Base-by-base conservation (phyloP, 92 coral and sea anemone species). In the Phymanthus crucifer region DNA sequence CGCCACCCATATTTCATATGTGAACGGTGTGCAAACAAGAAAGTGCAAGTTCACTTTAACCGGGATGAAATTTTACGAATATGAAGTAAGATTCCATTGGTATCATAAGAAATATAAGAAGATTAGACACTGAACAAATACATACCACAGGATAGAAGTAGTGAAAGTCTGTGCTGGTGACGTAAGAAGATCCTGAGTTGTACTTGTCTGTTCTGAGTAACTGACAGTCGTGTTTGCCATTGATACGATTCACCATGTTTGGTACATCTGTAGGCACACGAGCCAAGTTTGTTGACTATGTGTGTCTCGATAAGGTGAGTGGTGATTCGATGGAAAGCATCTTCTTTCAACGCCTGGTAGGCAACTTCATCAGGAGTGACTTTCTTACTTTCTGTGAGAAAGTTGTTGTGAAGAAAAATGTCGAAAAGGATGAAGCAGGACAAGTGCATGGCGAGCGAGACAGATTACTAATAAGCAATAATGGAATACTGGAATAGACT, bases 71-170 rank as follows among this genome's bases (percentile, higher is more conserved):
- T n/a, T n/a, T n/a, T n/a, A n/a, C n/a, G n/a, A n/a, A n/a, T n/a
- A n/a, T n/a, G n/a, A 50, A 48, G 5, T 12, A 48, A 50, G 57
- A 50, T n/a, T n/a, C n/a, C n/a, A n/a, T n/a, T n/a, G n/a, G n/a
- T n/a, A n/a, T n/a, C 50, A 45, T 6, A 14, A 45, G 14, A 45
- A 45, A 14, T 6, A 14, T 6, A 45, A 45, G 50, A 45, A 45
- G 50, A 45, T 6, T 6, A 14, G 14, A 45, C 14, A 45, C 14
- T 50, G 11, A 14, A 10, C 8, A 14, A 50, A 14, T 50, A 14
- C 78, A 18, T 14, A 76, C 80, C 50, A 70, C 52, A 19, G 71
- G 27, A 11, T 33, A 58, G 35, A 66, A 66, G 71, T 66, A 66
- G 16, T 66, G 71, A 24, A 66, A 66, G 17, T 66, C 71, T 6